These are phyloP conservation scores for Epizoanthus illoricatus DNA, from an alignment of 92 coral and sea anemone species.

Conservation along the genomic window DNA sequence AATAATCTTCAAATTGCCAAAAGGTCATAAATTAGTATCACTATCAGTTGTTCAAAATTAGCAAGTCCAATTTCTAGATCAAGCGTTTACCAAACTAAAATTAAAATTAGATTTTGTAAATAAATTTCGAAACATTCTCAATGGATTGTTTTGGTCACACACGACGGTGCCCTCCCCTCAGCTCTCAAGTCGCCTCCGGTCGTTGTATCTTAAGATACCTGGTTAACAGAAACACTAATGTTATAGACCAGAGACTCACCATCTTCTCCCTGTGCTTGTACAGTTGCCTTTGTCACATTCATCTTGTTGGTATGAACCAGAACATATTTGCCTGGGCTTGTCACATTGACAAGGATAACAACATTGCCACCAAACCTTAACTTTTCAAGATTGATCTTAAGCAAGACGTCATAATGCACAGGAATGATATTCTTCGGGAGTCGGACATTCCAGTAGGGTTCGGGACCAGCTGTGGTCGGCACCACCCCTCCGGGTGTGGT, in stretches of 20 bases:
- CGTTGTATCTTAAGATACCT: neutral
- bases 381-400: constrained; percentile 50
- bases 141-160: no score
- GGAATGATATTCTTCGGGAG: constrained; percentile 60
- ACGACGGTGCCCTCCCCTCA: no score
- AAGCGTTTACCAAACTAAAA: no score
- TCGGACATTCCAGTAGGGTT: constrained; percentile 76
- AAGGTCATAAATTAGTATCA: no score
- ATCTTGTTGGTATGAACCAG: constrained; percentile 68
- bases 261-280: constrained; percentile 16
- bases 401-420: constrained; percentile 57
- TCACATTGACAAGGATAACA: constrained; percentile 51
- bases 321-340: constrained; percentile 42
- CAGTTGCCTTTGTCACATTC: constrained; percentile 48
- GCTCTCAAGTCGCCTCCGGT: no score
- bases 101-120: no score
- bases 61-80: no score
- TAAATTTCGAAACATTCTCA: no score
- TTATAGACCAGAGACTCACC: constrained; percentile 36
- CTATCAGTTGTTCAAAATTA: no score
- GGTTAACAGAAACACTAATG: neutral
- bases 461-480: constrained; percentile 55
- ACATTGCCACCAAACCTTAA: constrained; percentile 58
- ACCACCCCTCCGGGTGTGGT: constrained; percentile 93
- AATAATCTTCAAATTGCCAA: no score